Base-by-base conservation (phyloP, 2,113 vertebrate species). In the Oreochromis spilurus region DNA sequence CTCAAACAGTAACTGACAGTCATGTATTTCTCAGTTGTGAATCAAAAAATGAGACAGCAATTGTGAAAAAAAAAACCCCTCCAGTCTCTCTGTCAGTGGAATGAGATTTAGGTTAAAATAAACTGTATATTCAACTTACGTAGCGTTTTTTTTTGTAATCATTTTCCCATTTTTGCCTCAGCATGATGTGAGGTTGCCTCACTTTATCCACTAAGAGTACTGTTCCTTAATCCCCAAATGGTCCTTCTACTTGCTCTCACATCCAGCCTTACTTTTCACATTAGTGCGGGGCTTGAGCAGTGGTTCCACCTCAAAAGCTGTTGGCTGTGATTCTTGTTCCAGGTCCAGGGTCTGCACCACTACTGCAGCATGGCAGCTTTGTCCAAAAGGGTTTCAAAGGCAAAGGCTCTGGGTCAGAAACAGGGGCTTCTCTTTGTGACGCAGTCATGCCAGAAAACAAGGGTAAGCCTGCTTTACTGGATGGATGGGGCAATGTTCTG, bases 401-500 rank as follows among this genome's bases (percentile, higher is more conserved):
- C 77, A 79, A 43, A 80, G 55, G 75, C 55, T 82, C 45, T 38
- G 62, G 91, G 84, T 92, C 79, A 92, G 52, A 80, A 82, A 84
- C 45, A 40, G 84, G 87, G 81, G 84, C 79, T 93, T 78, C 92
- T 88, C 50, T 82, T 84, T 79, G 84, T 91, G 89, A 91, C 38
- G 9, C 88, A 85, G 81, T 54, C 83, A 86, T 92, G 79, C 60
- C 86, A 67, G 65, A 88, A 67, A 72, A 79, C 86, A 65, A 72
- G 85, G 43, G 80, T 90, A 85, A 91, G 84, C 60, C 65, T 40
- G 58, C 82, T 60, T 50, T 57, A 26, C 82, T 86, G 81, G 88
- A 90, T 85, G 84, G 88, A 90, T 89, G 84, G 91, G 86, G 84
- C 83, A 83, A 90, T 88, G 89, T 92, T 89, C 57, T 85, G 70